Evolutionary conservation across 2,888 invertebrate genomes (phyloP).

Genomic region (Metacarcinus magister): DNA sequence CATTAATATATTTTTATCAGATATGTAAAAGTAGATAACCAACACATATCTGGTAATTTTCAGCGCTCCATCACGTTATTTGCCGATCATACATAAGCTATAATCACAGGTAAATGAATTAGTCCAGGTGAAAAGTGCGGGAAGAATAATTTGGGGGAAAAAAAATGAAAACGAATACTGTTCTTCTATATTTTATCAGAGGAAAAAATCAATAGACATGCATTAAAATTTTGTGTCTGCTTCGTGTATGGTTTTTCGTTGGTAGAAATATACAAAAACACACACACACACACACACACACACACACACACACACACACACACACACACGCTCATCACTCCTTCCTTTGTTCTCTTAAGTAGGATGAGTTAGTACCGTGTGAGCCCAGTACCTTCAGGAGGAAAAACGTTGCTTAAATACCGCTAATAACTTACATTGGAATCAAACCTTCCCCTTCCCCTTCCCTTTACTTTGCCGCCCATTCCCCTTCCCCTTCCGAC

Average conservation of each 20-base stretch:
- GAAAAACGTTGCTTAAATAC: not conserved
- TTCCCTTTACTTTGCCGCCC: not conserved
- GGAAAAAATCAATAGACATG: not conserved
- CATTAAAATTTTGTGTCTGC: not conserved
- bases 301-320: not conserved
- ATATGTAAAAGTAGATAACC: not conserved
- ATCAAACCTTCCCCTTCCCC: not conserved
- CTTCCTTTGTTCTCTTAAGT: not conserved
- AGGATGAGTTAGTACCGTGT: not conserved
- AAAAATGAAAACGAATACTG: no score
- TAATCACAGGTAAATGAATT: not conserved
- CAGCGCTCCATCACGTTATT: not conserved
- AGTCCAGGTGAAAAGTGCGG: not conserved
- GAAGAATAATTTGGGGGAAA: not conserved
- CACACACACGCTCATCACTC: not conserved
- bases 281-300: not conserved
- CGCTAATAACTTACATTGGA: not conserved
- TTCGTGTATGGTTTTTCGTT: not conserved
- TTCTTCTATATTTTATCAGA: not conserved
- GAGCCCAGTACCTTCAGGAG: not conserved
- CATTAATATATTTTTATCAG: not conserved
- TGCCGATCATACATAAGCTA: not conserved
- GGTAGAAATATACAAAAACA: not conserved
- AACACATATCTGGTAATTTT: not conserved
- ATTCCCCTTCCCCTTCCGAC: not conserved